Conservation (phyloP, 2,888 invertebrate species). For the Himalopsyche japonica region DNA sequence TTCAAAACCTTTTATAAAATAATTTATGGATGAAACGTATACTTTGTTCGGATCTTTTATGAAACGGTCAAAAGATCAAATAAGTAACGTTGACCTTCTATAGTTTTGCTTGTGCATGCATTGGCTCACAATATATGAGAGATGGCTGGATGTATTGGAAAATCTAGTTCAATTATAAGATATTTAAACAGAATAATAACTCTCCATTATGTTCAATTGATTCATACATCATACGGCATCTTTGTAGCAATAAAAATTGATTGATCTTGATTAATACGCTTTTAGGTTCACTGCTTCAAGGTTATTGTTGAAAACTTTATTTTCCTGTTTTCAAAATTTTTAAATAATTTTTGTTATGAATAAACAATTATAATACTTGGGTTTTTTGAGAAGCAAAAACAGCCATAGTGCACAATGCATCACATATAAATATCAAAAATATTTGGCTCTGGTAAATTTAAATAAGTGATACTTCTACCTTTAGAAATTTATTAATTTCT, state of each 20-base stretch:
- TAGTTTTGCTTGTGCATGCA: not conserved
- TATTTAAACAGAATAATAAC: not conserved
- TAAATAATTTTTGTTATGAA: too few species aligned
- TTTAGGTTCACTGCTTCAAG: not conserved
- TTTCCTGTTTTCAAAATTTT: too few species aligned
- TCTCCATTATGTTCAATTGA: not conserved
- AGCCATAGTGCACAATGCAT: too few species aligned
- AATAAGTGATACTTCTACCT: too few species aligned
- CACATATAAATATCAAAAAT: too few species aligned
- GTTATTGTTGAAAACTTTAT: not conserved
- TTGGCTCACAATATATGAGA: not conserved
- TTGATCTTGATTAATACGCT: not conserved
- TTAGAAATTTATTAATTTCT: too few species aligned
- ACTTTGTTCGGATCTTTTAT: not conserved
- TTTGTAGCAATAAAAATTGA: not conserved
- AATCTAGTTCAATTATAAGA: not conserved
- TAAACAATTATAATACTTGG: too few species aligned
- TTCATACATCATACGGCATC: not conserved
- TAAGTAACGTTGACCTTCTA: not conserved
- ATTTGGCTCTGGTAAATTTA: too few species aligned
- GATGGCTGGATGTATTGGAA: not conserved
- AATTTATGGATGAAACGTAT: too few species aligned
- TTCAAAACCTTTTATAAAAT: too few species aligned
- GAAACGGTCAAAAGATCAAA: not conserved
- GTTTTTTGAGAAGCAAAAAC: too few species aligned